Conservation (phyloP, 2,888 invertebrate genomes). For the Agonopterix arenella region DNA sequence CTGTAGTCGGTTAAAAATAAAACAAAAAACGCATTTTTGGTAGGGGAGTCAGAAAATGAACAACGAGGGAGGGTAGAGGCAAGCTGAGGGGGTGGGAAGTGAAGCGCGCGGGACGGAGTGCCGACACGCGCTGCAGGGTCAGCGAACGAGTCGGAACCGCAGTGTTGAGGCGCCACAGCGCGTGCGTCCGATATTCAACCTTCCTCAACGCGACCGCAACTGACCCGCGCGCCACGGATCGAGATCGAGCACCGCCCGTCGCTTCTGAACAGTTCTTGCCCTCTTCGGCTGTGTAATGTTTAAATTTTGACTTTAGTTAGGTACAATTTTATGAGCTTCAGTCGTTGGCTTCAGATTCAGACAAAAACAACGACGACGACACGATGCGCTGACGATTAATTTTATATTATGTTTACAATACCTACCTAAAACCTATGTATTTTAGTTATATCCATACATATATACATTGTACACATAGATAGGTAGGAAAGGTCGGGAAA, state of each 20-base stretch:
- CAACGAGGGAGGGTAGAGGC: conserved; percentile 32
- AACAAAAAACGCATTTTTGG: not conserved
- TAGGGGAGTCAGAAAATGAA: conserved; percentile 11
- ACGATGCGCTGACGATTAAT: no score
- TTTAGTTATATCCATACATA: no score
- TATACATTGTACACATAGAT: no score
- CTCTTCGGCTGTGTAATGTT: not conserved
- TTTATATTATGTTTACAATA: no score
- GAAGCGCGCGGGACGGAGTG: conserved; percentile 46
- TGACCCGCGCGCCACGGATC: conserved; percentile 51
- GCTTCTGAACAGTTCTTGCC: conserved; percentile 6
- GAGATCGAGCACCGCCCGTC: not conserved
- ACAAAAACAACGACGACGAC: no score
- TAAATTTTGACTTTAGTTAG: no score
- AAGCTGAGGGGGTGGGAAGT: conserved; percentile 26
- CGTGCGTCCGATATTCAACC: conserved; percentile 75
- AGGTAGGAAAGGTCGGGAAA: no score
- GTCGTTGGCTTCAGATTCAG: no score
- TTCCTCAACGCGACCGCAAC: conserved; percentile 76
- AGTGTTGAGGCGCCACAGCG: conserved; percentile 53
- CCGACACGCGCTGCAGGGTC: conserved; percentile 76
- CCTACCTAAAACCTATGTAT: no score
- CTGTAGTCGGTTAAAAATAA: not conserved
- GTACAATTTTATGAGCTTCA: no score
- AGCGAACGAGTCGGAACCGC: conserved; percentile 67